Conservation (phyloP, 2,797 vertebrate species). For the Varecia variegata region DNA sequence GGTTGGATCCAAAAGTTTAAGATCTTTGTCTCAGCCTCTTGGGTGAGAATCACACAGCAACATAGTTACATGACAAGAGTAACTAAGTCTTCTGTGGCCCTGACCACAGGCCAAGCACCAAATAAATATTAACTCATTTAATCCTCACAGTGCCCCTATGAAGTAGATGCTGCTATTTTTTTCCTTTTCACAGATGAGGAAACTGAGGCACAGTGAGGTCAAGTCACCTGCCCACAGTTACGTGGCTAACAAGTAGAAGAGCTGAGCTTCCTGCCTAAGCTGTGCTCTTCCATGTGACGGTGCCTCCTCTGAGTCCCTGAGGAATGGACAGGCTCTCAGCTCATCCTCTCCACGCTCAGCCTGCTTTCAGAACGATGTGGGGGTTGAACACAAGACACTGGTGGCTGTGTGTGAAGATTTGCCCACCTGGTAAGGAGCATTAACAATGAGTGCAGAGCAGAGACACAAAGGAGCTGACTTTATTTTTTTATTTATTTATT, state of each 20-base stretch:
- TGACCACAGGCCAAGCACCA: not conserved
- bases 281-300: rapidly evolving
- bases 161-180: not conserved
- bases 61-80: not conserved
- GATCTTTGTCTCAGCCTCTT: not conserved
- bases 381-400: no score
- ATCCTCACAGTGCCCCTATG: not conserved
- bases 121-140: not conserved
- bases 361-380: not conserved
- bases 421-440: not conserved
- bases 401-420: not conserved
- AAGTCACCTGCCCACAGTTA: not conserved
- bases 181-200: not conserved
- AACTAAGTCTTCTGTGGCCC: not conserved
- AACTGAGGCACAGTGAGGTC: not conserved
- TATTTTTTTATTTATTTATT: not conserved
- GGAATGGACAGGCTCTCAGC: not conserved
- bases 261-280: not conserved
- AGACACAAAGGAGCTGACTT: not conserved
- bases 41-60: not conserved
- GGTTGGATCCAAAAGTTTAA: not conserved
- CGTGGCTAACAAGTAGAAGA: not conserved
- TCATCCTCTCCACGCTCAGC: not conserved
- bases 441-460: not conserved
- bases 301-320: not conserved